Conservation (phyloP, 37 sponge, comb jelly and placozoan genomes). For the Dysidea cf. avara region DNA sequence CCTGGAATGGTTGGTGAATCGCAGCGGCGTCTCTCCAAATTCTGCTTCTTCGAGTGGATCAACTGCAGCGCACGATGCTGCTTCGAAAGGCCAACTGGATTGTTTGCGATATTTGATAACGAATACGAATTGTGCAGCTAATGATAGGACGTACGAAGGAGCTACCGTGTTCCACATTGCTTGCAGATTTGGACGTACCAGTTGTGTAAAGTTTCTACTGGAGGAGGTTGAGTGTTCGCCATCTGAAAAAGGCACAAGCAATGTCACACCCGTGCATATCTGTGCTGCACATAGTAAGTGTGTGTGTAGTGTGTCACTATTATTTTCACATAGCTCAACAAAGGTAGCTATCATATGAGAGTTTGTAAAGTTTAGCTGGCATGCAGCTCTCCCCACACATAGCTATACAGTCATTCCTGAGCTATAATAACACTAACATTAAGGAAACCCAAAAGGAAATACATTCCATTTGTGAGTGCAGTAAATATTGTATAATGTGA, state of each 20-base stretch:
- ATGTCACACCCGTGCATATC: conserved; percentile 88
- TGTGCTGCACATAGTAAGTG: conserved; percentile 83
- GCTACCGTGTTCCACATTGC: conserved; percentile 90
- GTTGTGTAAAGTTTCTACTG: conserved; percentile 75
- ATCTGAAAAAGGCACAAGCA: conserved; percentile 80
- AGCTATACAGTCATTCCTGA: too few relatives aligned
- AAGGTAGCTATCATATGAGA: too few relatives aligned
- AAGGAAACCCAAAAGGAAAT: too few relatives aligned
- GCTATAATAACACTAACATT: too few relatives aligned
- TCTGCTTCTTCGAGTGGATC: conserved; percentile 73
- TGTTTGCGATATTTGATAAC: conserved; percentile 81
- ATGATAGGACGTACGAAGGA: conserved; percentile 81
- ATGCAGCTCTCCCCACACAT: too few relatives aligned
- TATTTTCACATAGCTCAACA: too few relatives aligned
- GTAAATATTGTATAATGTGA: too few relatives aligned
- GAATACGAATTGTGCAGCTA: conserved; percentile 61
- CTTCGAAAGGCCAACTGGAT: conserved; percentile 78
- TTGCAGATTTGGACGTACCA: conserved; percentile 80
- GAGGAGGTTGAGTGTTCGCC: conserved; percentile 42
- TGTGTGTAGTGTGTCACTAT: conserved; percentile 5
- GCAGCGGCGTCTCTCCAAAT: conserved; percentile 83
- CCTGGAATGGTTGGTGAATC: conserved; percentile 75
- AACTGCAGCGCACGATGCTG: conserved; percentile 94
- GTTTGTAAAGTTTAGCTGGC: too few relatives aligned
- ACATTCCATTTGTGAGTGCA: too few relatives aligned